phyloP scores from a whole-genome alignment of 2,888 invertebrate genomes.

The Sinohyriopsis cumingii region DNA sequence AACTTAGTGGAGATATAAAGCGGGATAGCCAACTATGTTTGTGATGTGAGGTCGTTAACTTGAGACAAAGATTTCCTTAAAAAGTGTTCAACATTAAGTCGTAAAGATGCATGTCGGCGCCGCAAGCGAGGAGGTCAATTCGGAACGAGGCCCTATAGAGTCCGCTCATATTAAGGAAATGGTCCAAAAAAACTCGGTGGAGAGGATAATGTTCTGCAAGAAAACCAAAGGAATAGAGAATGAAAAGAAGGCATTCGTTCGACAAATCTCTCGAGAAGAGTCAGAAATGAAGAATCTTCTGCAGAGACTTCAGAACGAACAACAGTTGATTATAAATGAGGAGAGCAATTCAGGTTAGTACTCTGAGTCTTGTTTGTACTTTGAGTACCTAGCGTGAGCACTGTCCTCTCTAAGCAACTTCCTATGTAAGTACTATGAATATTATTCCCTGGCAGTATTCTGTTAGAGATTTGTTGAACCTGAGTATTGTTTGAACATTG shows the following conservation, averaged over 20 bases:
- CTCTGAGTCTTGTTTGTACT: too few relatives aligned
- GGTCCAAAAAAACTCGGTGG: slow-evolving; percentile 35
- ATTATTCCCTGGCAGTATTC: too few relatives aligned
- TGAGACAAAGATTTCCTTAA: too few relatives aligned
- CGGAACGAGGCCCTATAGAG: slow-evolving; percentile 35
- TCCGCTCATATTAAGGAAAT: slow-evolving; percentile 31
- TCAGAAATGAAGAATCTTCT: slow-evolving; percentile 34
- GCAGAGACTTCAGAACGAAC: slow-evolving; percentile 31
- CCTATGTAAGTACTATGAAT: too few relatives aligned
- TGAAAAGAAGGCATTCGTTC: slow-evolving; percentile 36
- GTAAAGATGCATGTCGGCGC: neutral
- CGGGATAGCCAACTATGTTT: too few relatives aligned
- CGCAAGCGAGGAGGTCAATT: slow-evolving; percentile 12
- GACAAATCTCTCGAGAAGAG: slow-evolving; percentile 37
- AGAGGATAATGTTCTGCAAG: slow-evolving; percentile 25
- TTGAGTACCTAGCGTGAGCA: too few relatives aligned
- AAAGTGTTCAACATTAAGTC: too few relatives aligned
- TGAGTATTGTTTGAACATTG: too few relatives aligned
- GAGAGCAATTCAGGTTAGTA: neutral
- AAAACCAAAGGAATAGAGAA: slow-evolving; percentile 31
- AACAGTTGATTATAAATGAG: slow-evolving; percentile 13
- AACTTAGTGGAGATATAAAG: too few relatives aligned
- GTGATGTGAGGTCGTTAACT: too few relatives aligned
- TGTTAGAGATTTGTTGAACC: too few relatives aligned
- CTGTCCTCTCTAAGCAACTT: too few relatives aligned